phyloP scores from a whole-genome alignment of 2,797 vertebrate species.

The Merluccius polli region DNA sequence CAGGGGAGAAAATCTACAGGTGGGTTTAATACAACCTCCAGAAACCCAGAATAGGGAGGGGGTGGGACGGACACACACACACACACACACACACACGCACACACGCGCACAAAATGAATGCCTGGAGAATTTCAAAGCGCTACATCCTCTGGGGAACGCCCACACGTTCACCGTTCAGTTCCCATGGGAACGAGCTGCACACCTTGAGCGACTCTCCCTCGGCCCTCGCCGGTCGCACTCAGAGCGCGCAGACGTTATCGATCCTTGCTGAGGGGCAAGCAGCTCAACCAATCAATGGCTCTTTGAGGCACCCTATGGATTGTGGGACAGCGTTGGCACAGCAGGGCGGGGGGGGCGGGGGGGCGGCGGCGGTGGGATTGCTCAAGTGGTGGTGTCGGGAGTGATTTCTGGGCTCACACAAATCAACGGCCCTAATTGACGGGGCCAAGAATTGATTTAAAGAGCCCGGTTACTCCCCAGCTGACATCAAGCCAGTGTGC shows the following conservation, averaged over 20 bases:
- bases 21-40: conserved; percentile 47
- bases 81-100: no score
- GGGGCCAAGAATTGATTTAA: conserved; percentile 56
- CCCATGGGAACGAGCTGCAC: conserved; percentile 57
- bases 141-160: conserved; percentile 36
- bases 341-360: not conserved
- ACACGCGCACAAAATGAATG: conserved; percentile 13
- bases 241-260: conserved; percentile 67
- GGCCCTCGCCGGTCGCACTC: conserved; percentile 34
- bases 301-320: conserved; percentile 49
- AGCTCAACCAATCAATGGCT: conserved; percentile 74
- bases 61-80: not conserved
- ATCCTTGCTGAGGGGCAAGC: conserved; percentile 65
- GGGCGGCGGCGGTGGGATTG: not conserved
- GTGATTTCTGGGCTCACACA: conserved; percentile 60
- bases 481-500: conserved; percentile 31
- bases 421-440: conserved; percentile 66
- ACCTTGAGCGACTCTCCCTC: conserved; percentile 47
- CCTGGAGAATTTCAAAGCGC: conserved; percentile 36
- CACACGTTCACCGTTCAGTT: conserved; percentile 31
- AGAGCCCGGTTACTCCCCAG: conserved; percentile 30
- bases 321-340: conserved; percentile 38
- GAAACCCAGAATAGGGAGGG: conserved; percentile 44
- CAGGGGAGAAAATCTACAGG: conserved; percentile 23
- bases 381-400: conserved; percentile 38